Conservation (phyloP, 2,888 invertebrate species). For the Troglohyphantes excavatus region DNA sequence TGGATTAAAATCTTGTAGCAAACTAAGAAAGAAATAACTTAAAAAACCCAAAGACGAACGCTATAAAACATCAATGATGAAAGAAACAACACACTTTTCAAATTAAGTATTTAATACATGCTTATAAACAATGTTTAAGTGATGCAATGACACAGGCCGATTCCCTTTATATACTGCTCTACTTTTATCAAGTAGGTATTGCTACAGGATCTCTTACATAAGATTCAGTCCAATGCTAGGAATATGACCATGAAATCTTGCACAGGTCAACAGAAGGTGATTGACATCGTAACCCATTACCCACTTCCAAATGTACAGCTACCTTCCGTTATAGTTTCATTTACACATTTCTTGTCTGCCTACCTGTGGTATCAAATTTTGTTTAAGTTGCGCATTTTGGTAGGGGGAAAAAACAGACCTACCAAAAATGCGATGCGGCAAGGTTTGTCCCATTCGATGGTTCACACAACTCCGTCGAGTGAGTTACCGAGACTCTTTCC, state of each 20-base stretch:
- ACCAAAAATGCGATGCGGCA: constrained; percentile 66
- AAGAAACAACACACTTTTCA: constrained; percentile 57
- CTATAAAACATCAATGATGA: constrained; percentile 36
- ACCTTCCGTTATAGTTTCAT: constrained; percentile 46
- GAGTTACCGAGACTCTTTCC: constrained; percentile 28
- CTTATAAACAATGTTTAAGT: constrained; percentile 73
- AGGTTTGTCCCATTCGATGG: constrained; percentile 36
- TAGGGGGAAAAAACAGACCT: constrained; percentile 2
- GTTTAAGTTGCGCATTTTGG: constrained; percentile 39
- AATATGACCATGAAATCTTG: constrained; percentile 73
- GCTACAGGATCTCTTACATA: constrained; percentile 60
- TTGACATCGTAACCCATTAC: constrained; percentile 41
- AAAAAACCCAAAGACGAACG: background rate
- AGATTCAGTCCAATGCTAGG: constrained; percentile 57
- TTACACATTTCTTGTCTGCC: constrained; percentile 29
- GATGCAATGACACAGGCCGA: constrained; percentile 72
- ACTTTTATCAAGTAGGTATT: constrained; percentile 66
- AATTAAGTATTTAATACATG: constrained; percentile 79
- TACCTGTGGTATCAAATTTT: constrained; percentile 65
- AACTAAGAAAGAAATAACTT: constrained; percentile 12
- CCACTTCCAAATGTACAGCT: constrained; percentile 50
- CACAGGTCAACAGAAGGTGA: constrained; percentile 66
- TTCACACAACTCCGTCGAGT: constrained; percentile 19
- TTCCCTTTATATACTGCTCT: constrained; percentile 62
- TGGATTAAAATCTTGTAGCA: background rate